These are phyloP conservation scores for Crotalus helleri DNA, from an alignment of 2,113 vertebrate species.

Conservation along the genomic window DNA sequence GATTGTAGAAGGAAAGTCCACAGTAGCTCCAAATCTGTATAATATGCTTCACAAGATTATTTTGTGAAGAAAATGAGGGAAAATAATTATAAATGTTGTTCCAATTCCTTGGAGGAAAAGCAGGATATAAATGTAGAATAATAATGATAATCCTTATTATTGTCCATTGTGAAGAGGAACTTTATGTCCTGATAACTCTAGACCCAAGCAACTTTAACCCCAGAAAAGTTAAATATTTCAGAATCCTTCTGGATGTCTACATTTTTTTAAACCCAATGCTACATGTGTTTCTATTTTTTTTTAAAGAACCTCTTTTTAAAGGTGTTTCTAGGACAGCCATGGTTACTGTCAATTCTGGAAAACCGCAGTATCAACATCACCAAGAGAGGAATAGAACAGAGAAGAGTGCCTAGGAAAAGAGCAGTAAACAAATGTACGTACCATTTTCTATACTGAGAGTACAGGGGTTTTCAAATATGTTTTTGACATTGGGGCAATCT, in stretches of 20 bases:
- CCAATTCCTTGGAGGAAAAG: background rate
- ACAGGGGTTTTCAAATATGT: slow-evolving; percentile 81
- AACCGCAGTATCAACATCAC: background rate
- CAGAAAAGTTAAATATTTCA: background rate
- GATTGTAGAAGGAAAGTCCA: background rate
- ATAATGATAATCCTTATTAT: background rate
- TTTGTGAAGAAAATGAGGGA: background rate
- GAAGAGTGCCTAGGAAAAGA: background rate
- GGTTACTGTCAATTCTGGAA: background rate
- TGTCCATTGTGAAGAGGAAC: background rate
- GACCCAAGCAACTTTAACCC: background rate
- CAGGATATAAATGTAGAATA: background rate
- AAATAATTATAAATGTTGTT: background rate
- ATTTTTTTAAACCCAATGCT: background rate
- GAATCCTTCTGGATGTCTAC: background rate
- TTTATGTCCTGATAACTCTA: background rate
- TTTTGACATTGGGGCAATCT: slow-evolving; percentile 71
- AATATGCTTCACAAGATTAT: background rate
- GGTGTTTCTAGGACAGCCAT: background rate
- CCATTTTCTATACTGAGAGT: slow-evolving; percentile 83
- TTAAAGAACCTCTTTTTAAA: background rate
- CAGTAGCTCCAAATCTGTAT: background rate
- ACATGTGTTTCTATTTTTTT: background rate
- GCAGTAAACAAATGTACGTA: slow-evolving; percentile 43
- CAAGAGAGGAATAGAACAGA: background rate